Evolutionary conservation across 2,888 invertebrate genomes (phyloP), one percentile per base, ranked within the genome.

Genomic region (Lasioglossum marginatum): DNA sequence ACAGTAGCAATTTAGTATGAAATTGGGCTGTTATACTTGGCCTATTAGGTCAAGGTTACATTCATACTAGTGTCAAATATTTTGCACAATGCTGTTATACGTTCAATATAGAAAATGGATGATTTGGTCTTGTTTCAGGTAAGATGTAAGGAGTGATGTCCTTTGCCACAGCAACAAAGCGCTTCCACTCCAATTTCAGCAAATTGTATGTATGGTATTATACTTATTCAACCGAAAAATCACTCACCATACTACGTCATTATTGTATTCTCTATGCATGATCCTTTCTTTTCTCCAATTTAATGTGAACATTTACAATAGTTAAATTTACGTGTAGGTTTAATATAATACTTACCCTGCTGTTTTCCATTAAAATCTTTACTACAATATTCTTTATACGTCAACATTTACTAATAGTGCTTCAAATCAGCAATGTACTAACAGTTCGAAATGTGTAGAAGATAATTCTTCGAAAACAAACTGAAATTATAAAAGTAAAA

Each of bases 81-180:
- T 57, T 57, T n/a, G 12, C 12, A 12, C 5, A 34, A 31, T 40
- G 43, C 19, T 40, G 3, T 16, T n/a, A 8, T 27, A 10, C 27
- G 5, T 27, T 57, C 6, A n/a, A 4, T 12, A 27, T 23, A 23
- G 10, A 19, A 27, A 75, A 27, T 40, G 19, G 31, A 75, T 60
- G 27, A 57, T 40, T 31, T 23, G 31, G 66, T 81, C 85, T 52
- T 88, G 83, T 89, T 89, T 45, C 88, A 89, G 89, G 89, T 89
- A 88, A 89, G 85, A 31, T 2, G 23, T 12, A n/a, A 40, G 14
- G n/a, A 70, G n/a, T 23, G n/a, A 70, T 2, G 70, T 12, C n/a
- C 40, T 37, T 40, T 37, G 66, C 10, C 10, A n/a, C 23, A 19
- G 10, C 3, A 23, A 10, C 37, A 37, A 14, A 37, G 23, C 34